Conservation (phyloP, 2,888 invertebrate genomes). For the Teleiodes luculella region DNA sequence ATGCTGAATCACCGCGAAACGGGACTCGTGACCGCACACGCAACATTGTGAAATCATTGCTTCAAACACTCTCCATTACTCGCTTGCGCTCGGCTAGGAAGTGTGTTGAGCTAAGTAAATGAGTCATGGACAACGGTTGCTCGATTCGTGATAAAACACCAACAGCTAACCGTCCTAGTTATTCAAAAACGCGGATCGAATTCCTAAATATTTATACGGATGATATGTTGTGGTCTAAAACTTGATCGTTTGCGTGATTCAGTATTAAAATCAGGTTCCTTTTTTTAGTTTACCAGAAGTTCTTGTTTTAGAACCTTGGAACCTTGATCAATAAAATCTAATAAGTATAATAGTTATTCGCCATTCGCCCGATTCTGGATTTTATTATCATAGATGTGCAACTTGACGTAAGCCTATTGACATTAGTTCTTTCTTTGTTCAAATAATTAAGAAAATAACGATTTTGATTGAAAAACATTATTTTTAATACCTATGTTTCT, state of each 20-base stretch:
- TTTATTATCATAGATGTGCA: too few species aligned
- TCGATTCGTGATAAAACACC: not conserved
- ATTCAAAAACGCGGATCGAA: not conserved
- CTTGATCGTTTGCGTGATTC: not conserved
- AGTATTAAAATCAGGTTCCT: not conserved
- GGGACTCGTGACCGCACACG: constrained; percentile 12
- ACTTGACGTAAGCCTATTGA: too few species aligned
- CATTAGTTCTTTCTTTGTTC: too few species aligned
- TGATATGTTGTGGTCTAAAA: not conserved
- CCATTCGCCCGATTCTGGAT: too few species aligned
- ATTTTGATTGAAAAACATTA: too few species aligned
- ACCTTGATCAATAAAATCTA: too few species aligned
- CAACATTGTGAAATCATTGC: constrained; percentile 28
- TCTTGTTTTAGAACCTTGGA: too few species aligned
- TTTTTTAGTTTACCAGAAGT: too few species aligned
- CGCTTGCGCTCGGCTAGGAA: not conserved
- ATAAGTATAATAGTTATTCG: too few species aligned
- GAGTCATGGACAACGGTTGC: constrained; percentile 3
- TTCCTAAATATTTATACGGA: not conserved
- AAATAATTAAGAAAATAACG: too few species aligned
- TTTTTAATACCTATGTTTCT: too few species aligned
- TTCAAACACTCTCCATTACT: constrained; percentile 2
- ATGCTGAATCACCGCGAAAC: constrained; percentile 34
- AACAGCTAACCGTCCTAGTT: not conserved
- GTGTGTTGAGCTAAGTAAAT: not conserved